Evolutionary conservation across 2,113 vertebrate species (phyloP).

Genomic region (Sapayoa aenigma): DNA sequence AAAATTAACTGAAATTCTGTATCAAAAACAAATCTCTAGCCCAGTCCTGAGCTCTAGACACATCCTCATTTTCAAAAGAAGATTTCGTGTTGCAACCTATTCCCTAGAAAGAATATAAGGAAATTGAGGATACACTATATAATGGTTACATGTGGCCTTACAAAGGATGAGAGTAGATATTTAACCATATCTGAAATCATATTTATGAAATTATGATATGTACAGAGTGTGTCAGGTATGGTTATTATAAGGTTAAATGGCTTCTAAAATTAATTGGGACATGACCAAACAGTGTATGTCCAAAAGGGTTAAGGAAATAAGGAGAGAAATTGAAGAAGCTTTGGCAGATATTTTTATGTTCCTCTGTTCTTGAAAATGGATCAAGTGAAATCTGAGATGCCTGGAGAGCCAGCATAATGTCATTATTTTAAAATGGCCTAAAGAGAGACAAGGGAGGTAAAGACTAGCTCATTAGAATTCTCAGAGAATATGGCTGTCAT

Average conservation of each 20-base stretch:
- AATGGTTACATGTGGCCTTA: neutral
- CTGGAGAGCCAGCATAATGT: slow-evolving; percentile 1
- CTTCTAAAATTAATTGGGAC: slow-evolving; percentile 32
- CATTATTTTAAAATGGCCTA: slow-evolving; percentile 46
- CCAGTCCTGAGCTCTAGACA: neutral
- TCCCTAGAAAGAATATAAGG: neutral
- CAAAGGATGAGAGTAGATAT: neutral
- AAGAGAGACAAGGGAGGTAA: slow-evolving; percentile 7
- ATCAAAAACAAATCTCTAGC: neutral
- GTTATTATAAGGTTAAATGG: slow-evolving; percentile 20
- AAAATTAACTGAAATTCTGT: neutral
- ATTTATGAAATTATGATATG: slow-evolving; percentile 37
- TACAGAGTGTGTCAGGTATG: neutral
- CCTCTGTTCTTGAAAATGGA: slow-evolving; percentile 28
- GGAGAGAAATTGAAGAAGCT: slow-evolving; percentile 11
- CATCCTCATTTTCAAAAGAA: neutral
- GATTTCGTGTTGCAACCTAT: neutral
- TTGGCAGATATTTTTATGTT: slow-evolving; percentile 47
- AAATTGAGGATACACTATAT: neutral
- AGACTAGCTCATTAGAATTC: slow-evolving; percentile 46
- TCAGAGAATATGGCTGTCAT: slow-evolving; percentile 28
- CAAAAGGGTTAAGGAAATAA: slow-evolving; percentile 22
- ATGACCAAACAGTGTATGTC: neutral
- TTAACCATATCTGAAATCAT: slow-evolving; percentile 4
- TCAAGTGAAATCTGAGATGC: slow-evolving; percentile 16